Base-by-base conservation (phyloP, 2,888 invertebrate genomes). In the Steinernema carpocapsae region DNA sequence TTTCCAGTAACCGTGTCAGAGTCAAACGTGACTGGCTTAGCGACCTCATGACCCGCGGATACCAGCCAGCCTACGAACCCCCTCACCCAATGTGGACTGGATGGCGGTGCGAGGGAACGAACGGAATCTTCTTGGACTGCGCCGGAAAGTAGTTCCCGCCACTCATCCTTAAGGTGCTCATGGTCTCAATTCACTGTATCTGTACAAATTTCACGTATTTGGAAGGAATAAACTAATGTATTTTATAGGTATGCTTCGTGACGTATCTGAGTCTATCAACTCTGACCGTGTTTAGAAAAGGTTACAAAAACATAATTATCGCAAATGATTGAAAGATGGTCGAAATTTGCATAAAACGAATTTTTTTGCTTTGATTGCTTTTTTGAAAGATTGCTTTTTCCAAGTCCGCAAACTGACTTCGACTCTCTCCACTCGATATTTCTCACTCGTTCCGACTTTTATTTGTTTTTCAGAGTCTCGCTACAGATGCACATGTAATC, bases 41-140 rank as follows among this genome's bases (percentile, higher is more conserved):
- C 32, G 64, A 64, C 7, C 22, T 64, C 32, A 64, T 64, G 64
- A 29, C 14, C 32, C 64, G 64, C 32, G 64, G 64, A 64, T 64
- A 64, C 32, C 64, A 64, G 64, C 10, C 24, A 12, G 64, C 64
- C 64, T 32, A 64, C 64, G 64, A 64, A 64, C 64, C 64, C 17
- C 12, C 17, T 1, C 24, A 29, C 17, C 64, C 64, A 4, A 10
- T 29, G 17, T 64, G 64, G 64, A 32, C 64, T 32, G 64, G 64
- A 1, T 64, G 64, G 64, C 24, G 64, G 29, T 64, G 64, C 32
- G 17, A 64, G 17, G 64, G 64, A 32, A 64, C 64, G 4, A 64
- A 64, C 32, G 64, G 64, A 4, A 64, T 64, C 37, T 64, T 64
- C 64, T 29, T 64, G 12, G 64, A 64, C 32, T 64, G 64, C 17